Conservation (phyloP, 2,888 invertebrate species). For the Sturmia bella region DNA sequence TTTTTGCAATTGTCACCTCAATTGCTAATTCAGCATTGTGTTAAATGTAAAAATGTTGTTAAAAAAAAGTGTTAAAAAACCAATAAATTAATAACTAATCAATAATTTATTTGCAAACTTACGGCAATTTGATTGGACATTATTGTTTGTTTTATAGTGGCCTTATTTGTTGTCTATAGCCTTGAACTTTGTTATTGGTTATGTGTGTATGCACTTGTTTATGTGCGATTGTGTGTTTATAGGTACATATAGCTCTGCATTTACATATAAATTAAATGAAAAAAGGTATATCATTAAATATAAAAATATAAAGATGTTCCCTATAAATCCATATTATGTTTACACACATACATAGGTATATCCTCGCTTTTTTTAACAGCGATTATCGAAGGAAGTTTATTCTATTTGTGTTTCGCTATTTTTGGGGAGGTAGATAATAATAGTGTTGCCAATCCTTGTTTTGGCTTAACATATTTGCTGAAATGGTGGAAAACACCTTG, state of each 20-base stretch:
- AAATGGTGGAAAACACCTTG: no score
- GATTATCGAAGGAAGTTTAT: no score
- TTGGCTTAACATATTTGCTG: no score
- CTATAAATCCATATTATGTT: no score
- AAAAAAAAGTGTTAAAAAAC: not conserved
- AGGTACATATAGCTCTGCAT: no score
- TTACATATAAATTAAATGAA: not conserved
- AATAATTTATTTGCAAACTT: not conserved
- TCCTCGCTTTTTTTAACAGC: no score
- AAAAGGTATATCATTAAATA: no score
- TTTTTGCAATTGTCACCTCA: slow-evolving; percentile 36
- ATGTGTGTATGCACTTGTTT: slow-evolving; percentile 18
- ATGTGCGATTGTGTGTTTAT: not conserved
- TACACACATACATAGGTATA: not conserved
- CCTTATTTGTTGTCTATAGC: slow-evolving; percentile 63
- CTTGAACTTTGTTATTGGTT: slow-evolving; percentile 70
- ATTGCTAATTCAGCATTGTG: slow-evolving; percentile 49
- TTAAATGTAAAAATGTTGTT: not conserved
- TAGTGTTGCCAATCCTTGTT: no score
- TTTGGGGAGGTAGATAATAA: no score
- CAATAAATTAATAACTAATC: not conserved
- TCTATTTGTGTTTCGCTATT: no score
- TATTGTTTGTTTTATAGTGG: slow-evolving; percentile 26
- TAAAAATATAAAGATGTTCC: no score
- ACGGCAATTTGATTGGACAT: not conserved